Conservation (phyloP, 2,113 vertebrate genomes). For the Oreochromis tanganicae region DNA sequence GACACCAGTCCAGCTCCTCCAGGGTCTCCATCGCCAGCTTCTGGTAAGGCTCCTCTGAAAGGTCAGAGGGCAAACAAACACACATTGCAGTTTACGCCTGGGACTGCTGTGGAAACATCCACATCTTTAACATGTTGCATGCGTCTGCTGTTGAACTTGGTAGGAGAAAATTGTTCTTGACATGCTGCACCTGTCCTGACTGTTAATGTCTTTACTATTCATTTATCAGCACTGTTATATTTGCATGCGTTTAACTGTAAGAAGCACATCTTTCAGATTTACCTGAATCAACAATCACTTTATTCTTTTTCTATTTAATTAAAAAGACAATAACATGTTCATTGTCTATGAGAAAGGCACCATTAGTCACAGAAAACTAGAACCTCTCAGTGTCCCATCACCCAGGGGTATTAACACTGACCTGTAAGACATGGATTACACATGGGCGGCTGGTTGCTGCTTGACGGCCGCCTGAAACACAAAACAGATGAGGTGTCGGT, state of each 20-base stretch:
- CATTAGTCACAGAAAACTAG: not conserved
- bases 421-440: conserved; percentile 75
- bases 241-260: not conserved
- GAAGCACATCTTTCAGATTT: not conserved
- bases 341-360: not conserved
- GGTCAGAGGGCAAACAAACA: conserved; percentile 1
- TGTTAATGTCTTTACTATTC: not conserved
- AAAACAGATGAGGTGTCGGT: not conserved
- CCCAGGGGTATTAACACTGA: conserved; percentile 52
- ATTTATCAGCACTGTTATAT: not conserved
- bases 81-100: not conserved
- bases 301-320: not conserved
- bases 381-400: not conserved
- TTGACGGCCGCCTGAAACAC: conserved; percentile 64
- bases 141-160: not conserved
- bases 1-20: conserved; percentile 94
- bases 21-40: conserved; percentile 84
- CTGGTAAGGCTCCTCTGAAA: conserved; percentile 82
- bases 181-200: not conserved
- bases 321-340: not conserved
- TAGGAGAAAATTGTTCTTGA: not conserved
- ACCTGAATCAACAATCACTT: not conserved
- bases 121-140: not conserved
- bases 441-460: conserved; percentile 63
- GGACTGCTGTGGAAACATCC: not conserved